phyloP scores from a whole-genome alignment of 2,888 invertebrate species.

The Fabriciana adippe region DNA sequence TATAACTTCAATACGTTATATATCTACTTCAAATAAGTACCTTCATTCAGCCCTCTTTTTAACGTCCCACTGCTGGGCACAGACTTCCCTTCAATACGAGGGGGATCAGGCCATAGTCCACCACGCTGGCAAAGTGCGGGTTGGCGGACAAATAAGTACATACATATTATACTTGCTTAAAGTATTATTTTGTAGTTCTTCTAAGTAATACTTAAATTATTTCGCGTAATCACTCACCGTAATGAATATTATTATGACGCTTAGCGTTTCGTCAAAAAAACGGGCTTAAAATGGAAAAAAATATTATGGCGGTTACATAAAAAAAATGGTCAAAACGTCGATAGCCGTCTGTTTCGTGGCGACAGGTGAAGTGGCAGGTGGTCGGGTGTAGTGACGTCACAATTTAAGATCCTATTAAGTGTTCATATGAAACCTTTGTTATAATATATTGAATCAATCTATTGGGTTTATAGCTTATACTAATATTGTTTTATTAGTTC shows the following conservation, averaged over 20 bases:
- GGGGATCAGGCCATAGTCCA: too few species aligned
- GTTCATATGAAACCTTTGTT: constrained; percentile 5
- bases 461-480: background rate
- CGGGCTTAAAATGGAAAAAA: too few species aligned
- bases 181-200: too few species aligned
- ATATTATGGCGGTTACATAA: background rate
- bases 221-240: too few species aligned
- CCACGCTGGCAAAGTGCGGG: too few species aligned
- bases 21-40: background rate
- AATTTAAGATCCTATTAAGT: background rate
- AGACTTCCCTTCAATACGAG: too few species aligned
- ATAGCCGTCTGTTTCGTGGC: constrained; percentile 15
- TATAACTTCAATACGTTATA: constrained; percentile 10
- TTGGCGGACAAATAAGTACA: background rate
- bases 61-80: too few species aligned
- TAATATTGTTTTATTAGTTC: background rate
- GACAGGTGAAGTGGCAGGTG: constrained; percentile 18
- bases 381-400: constrained; percentile 3
- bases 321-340: constrained; percentile 4
- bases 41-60: too few species aligned
- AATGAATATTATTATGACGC: too few species aligned
- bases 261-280: too few species aligned
- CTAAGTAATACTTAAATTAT: too few species aligned
- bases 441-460: background rate
- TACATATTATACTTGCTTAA: background rate